phyloP scores from a whole-genome alignment of 2,888 invertebrate genomes.

The Xestia c-nigrum region DNA sequence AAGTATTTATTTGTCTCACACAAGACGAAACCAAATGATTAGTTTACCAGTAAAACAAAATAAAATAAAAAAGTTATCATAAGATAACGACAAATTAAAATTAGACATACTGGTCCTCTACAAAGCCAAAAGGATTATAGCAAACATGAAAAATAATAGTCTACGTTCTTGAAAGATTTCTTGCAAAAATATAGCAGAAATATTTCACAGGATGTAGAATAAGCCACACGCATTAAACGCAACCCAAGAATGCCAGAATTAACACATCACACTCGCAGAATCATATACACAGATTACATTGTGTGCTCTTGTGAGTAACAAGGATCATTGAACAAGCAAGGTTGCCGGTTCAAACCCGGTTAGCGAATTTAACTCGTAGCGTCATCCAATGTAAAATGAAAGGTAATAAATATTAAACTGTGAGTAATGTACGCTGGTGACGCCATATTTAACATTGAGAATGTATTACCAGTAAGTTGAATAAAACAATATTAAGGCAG shows the following conservation, averaged over 20 bases:
- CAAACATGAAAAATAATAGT: too few species aligned
- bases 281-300: slow-evolving; percentile 7
- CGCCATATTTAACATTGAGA: slow-evolving; percentile 41
- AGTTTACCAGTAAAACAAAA: too few species aligned
- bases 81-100: too few species aligned
- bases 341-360: slow-evolving; percentile 53
- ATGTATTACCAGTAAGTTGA: background rate
- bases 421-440: slow-evolving; percentile 45
- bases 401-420: slow-evolving; percentile 30
- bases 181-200: too few species aligned
- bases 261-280: background rate
- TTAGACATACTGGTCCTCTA: too few species aligned
- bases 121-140: too few species aligned
- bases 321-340: slow-evolving; percentile 59
- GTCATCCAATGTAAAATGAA: slow-evolving; percentile 59
- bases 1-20: too few species aligned
- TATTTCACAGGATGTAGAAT: background rate
- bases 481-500: too few species aligned
- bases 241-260: background rate
- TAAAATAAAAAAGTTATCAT: too few species aligned
- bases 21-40: too few species aligned
- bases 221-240: background rate
- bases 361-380: slow-evolving; percentile 40
- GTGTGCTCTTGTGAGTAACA: slow-evolving; percentile 46
- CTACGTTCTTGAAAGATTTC: too few species aligned